Percentiles rank a stretch among this genome's conserved stretches.
Evolutionary conservation across 2,113 vertebrate species (phyloP).

Genomic region (Tetrao urogallus): DNA sequence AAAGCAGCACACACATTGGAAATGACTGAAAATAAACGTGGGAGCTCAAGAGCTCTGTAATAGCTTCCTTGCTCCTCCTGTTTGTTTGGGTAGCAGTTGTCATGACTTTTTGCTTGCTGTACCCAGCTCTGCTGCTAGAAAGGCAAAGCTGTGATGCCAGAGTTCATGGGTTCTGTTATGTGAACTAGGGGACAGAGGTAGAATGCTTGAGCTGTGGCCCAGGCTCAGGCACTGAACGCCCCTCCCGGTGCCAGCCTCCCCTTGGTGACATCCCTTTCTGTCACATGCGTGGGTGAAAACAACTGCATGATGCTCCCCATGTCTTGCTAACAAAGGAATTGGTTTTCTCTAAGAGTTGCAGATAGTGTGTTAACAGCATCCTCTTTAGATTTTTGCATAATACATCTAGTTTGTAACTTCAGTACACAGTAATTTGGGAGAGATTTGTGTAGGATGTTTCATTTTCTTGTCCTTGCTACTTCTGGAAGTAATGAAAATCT

Average conservation of each 20-base stretch:
- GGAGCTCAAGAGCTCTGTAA: slow-evolving; percentile 43
- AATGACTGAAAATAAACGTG: slow-evolving; percentile 59
- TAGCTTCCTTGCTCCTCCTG: slow-evolving; percentile 36
- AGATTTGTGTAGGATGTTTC: background rate
- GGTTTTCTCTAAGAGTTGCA: background rate
- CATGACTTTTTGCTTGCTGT: background rate
- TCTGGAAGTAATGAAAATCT: slow-evolving; percentile 52
- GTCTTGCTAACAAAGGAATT: background rate
- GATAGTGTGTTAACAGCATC: background rate
- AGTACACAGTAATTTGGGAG: background rate
- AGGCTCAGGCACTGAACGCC: background rate
- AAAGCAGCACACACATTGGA: background rate
- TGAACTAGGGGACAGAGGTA: slow-evolving; percentile 24
- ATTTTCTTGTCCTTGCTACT: slow-evolving; percentile 58
- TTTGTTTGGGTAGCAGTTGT: slow-evolving; percentile 63
- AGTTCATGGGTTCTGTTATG: slow-evolving; percentile 33
- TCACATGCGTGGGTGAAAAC: background rate
- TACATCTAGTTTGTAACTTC: slow-evolving; percentile 3
- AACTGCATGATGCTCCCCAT: background rate
- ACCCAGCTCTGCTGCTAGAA: slow-evolving; percentile 27
- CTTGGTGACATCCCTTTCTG: background rate
- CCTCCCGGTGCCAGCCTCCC: fast-evolving
- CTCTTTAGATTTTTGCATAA: background rate
- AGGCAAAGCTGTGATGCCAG: slow-evolving; percentile 8
- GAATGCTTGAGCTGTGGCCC: background rate